Conservation (phyloP, 1,140 invertebrate genomes). For the Drosophila setifemur region DNA sequence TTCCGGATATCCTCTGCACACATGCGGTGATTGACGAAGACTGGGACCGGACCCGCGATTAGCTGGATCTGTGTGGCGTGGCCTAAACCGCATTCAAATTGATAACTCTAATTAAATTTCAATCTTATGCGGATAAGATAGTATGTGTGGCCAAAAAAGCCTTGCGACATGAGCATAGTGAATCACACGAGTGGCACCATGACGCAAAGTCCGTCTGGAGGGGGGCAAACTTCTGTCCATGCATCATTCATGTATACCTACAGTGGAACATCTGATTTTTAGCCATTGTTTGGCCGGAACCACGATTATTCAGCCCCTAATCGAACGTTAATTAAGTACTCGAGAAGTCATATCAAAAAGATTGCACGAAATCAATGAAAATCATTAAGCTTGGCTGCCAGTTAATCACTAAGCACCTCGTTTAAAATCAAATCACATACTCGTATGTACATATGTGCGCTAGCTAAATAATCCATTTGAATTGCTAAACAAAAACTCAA, state of each 20-base stretch:
- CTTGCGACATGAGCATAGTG: slow-evolving; percentile 19
- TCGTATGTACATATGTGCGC: no score
- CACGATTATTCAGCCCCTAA: slow-evolving; percentile 2
- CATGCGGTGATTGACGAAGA: slow-evolving; percentile 22
- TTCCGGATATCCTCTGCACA: slow-evolving; percentile 40
- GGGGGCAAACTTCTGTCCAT: slow-evolving; percentile 18
- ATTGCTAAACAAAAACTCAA: no score
- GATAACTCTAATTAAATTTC: slow-evolving; percentile 47
- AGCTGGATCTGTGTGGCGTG: slow-evolving; percentile 14
- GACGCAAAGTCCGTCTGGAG: slow-evolving; percentile 21
- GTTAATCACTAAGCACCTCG: no score
- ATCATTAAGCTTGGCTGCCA: no score
- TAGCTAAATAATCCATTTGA: no score
- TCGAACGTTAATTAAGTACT: slow-evolving; percentile 1
- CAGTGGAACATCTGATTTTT: slow-evolving; percentile 17
- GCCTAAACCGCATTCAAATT: slow-evolving; percentile 35
- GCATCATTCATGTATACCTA: slow-evolving; percentile 28
- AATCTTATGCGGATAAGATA: slow-evolving; percentile 36
- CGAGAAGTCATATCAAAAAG: neutral
- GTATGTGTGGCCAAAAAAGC: slow-evolving; percentile 1
- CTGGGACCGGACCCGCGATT: slow-evolving; percentile 28
- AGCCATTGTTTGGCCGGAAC: neutral
- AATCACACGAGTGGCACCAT: slow-evolving; percentile 22
- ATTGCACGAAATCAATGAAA: no score
- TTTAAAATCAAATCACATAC: no score